These are phyloP conservation scores for Pecten maximus DNA, from an alignment of 2,888 invertebrate species.

Conservation along the genomic window DNA sequence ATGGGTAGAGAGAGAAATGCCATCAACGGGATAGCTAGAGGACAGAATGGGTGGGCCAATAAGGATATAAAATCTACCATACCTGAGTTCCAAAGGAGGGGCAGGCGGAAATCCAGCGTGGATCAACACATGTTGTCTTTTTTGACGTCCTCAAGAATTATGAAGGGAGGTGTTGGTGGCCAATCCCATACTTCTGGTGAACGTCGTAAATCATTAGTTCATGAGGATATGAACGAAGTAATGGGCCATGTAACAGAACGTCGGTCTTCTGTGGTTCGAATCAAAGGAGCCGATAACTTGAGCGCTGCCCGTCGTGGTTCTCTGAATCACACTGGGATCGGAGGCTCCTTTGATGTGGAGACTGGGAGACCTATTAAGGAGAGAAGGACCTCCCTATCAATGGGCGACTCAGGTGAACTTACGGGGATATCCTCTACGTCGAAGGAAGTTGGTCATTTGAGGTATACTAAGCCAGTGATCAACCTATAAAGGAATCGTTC, in stretches of 20 bases:
- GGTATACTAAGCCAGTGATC: neutral
- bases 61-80: neutral
- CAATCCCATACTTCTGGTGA: neutral
- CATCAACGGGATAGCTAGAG: neutral
- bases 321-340: neutral
- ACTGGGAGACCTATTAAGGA: neutral
- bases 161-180: neutral
- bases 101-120: neutral
- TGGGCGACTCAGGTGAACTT: neutral
- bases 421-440: neutral
- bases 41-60: neutral
- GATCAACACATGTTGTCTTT: slow-evolving; percentile 9
- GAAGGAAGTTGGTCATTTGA: neutral
- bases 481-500: neutral
- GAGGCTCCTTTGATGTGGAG: neutral
- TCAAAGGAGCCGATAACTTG: neutral
- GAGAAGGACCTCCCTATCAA: neutral
- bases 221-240: neutral
- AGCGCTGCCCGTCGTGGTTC: neutral
- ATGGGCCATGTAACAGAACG: neutral
- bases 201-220: neutral
- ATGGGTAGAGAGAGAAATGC: neutral
- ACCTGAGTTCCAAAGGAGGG: neutral
- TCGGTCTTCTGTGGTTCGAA: neutral
- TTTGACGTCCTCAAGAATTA: neutral